Evolutionary conservation across 1,140 invertebrate genomes (phyloP).

Genomic region (Drosophila aff.): DNA sequence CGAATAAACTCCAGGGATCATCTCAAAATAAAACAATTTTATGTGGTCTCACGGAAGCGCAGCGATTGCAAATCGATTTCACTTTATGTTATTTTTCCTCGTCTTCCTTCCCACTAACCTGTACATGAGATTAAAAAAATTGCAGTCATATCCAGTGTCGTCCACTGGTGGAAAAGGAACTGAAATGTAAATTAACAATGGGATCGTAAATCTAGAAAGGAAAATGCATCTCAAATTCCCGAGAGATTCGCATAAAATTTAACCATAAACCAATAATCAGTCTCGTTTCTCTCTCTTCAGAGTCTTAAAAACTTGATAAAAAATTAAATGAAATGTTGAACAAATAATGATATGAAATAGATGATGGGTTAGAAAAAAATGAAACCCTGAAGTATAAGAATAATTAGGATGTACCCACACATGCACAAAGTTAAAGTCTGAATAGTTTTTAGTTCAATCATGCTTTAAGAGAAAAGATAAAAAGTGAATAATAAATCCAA

Average conservation of each 20-base stretch:
- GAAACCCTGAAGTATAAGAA: constrained; percentile 17
- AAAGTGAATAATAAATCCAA: background rate
- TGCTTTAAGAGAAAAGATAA: background rate
- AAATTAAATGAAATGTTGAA: background rate
- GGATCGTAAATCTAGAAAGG: constrained; percentile 13
- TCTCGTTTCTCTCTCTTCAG: background rate
- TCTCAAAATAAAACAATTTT: background rate
- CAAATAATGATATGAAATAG: background rate
- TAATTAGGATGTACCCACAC: background rate
- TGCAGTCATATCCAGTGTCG: constrained; percentile 35
- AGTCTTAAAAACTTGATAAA: background rate
- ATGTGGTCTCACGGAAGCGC: background rate
- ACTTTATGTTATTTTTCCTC: background rate
- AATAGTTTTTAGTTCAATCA: background rate
- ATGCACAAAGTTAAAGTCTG: background rate
- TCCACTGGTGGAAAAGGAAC: constrained; percentile 26
- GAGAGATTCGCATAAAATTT: constrained; percentile 5
- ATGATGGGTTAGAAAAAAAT: background rate
- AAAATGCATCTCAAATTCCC: constrained; percentile 2
- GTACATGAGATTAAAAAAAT: constrained; percentile 21
- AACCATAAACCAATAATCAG: constrained; percentile 13
- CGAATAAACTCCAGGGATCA: constrained; percentile 15
- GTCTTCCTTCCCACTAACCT: constrained; percentile 27
- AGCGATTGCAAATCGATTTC: background rate
- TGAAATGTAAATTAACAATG: constrained; percentile 28